Percentiles rank a stretch among this genome's conserved stretches.
phyloP scores from a whole-genome alignment of 2,797 vertebrate species.

The Apodemus agrarius region DNA sequence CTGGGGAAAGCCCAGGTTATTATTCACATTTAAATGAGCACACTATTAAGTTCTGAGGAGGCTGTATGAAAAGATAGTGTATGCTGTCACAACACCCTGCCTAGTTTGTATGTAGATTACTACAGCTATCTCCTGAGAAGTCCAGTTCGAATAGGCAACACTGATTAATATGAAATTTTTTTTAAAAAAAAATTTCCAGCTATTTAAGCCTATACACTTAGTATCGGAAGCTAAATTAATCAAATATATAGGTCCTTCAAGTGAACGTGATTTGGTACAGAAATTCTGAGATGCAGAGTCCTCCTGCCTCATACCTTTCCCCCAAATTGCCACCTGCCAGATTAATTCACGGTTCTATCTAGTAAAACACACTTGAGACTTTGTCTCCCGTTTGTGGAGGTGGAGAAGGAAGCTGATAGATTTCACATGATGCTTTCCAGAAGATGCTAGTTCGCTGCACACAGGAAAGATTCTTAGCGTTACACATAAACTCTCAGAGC shows the following conservation, averaged over 20 bases:
- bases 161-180: conserved; percentile 64
- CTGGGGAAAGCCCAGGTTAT: conserved; percentile 62
- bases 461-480: conserved; percentile 38
- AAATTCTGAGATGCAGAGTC: conserved; percentile 27
- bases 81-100: conserved; percentile 70
- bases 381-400: conserved; percentile 60
- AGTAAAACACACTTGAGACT: conserved; percentile 53
- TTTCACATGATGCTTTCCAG: conserved; percentile 19
- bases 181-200: not conserved
- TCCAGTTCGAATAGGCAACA: conserved; percentile 68
- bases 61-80: conserved; percentile 72
- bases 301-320: not conserved
- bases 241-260: conserved; percentile 56
- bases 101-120: conserved; percentile 79
- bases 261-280: conserved; percentile 54
- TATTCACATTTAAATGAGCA: conserved; percentile 79
- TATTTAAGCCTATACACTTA: conserved; percentile 60
- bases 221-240: conserved; percentile 65
- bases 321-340: conserved; percentile 48
- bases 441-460: not conserved
- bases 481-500: not conserved
- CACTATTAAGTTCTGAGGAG: conserved; percentile 69
- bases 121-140: conserved; percentile 69
- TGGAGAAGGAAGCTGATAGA: conserved; percentile 38
- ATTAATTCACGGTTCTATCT: conserved; percentile 64